Percentiles rank a stretch among this genome's conserved stretches.
These are phyloP conservation scores for Lissonota sp. DNA, from an alignment of 2,888 invertebrate genomes.

Conservation along the genomic window DNA sequence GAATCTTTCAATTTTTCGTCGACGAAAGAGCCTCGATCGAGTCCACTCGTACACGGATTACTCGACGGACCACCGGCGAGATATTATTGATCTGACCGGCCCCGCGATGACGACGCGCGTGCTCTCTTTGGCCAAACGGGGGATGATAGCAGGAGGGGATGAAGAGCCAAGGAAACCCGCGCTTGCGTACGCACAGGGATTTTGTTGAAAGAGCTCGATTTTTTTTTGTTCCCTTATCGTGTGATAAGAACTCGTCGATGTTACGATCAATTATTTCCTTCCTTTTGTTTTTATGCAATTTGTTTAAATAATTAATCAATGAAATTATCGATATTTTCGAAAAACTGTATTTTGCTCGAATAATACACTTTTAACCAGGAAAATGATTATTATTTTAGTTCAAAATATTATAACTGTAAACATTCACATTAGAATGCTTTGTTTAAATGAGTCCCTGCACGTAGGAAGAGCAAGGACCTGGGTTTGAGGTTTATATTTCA, in stretches of 20 bases:
- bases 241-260: conserved; percentile 7
- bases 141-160: conserved; percentile 51
- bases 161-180: conserved; percentile 55
- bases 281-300: too few relatives aligned
- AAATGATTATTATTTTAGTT: too few relatives aligned
- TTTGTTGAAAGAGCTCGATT: conserved; percentile 64
- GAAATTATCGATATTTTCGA: too few relatives aligned
- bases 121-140: conserved; percentile 20
- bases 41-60: conserved; percentile 42
- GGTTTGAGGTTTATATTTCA: too few relatives aligned
- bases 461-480: too few relatives aligned
- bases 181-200: conserved; percentile 71
- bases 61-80: conserved; percentile 56
- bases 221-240: conserved; percentile 7
- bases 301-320: too few relatives aligned
- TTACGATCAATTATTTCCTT: neutral
- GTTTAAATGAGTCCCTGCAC: too few relatives aligned
- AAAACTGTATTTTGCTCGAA: too few relatives aligned
- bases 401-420: too few relatives aligned
- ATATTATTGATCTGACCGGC: conserved; percentile 72
- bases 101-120: conserved; percentile 59
- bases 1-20: conserved; percentile 19
- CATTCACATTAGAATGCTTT: too few relatives aligned
- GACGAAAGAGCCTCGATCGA: conserved; percentile 39
- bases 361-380: too few relatives aligned